phyloP scores from a whole-genome alignment of 2,113 vertebrate species.

The Ophthalmotilapia sp. region DNA sequence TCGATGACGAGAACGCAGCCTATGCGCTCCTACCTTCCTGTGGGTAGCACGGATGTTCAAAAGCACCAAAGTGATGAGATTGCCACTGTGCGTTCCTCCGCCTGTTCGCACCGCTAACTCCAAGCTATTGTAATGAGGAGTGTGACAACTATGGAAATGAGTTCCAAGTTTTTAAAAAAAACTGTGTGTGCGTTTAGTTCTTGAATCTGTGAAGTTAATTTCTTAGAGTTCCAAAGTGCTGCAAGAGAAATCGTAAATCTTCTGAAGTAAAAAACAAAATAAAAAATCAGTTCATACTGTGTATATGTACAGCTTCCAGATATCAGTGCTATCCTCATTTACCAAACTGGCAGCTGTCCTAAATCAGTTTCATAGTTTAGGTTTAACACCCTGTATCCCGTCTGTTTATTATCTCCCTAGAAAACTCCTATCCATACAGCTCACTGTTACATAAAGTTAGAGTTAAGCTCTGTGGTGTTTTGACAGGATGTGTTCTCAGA shows the following conservation, averaged over 20 bases:
- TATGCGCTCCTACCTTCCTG: background rate
- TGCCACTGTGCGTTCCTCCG: background rate
- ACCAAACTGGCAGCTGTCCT: background rate
- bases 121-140: background rate
- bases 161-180: background rate
- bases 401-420: background rate
- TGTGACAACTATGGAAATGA: slow-evolving; percentile 34
- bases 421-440: background rate
- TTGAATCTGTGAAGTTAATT: slow-evolving; percentile 26
- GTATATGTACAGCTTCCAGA: background rate
- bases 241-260: slow-evolving; percentile 24
- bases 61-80: background rate
- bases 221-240: slow-evolving; percentile 24
- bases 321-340: slow-evolving; percentile 1
- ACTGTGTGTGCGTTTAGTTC: background rate
- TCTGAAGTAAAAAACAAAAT: background rate
- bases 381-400: background rate
- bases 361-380: slow-evolving; percentile 13
- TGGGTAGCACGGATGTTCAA: background rate
- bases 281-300: slow-evolving; percentile 13
- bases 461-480: background rate
- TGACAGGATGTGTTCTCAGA: background rate
- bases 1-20: slow-evolving; percentile 27
- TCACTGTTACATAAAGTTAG: background rate
- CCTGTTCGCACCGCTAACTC: background rate